Evolutionary conservation across 2,113 vertebrate species (phyloP).

Genomic region (Oenanthe oenanthe): DNA sequence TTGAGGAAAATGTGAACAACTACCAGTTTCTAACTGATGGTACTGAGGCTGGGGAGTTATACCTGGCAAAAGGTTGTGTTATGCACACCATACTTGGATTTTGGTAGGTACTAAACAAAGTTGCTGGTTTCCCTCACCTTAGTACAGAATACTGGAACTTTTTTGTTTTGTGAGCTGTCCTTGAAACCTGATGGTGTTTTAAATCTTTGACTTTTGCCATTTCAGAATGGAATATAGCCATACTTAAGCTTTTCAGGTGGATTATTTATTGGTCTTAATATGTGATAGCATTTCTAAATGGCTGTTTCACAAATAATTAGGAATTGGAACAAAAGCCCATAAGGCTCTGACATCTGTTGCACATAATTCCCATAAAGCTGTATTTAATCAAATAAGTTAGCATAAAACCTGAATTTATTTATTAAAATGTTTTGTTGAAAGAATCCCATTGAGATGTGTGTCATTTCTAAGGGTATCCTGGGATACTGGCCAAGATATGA

Average conservation of each 20-base stretch:
- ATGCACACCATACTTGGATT: background rate
- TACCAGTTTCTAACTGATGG: background rate
- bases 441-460: slow-evolving; percentile 48
- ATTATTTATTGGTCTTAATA: background rate
- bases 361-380: slow-evolving; percentile 15
- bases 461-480: slow-evolving; percentile 63
- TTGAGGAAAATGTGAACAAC: background rate
- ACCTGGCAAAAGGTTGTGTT: background rate
- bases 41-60: background rate
- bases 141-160: background rate
- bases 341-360: slow-evolving; percentile 22
- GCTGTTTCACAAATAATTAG: slow-evolving; percentile 44
- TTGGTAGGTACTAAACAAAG: background rate
- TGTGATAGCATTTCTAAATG: background rate
- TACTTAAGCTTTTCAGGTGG: background rate
- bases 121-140: background rate
- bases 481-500: slow-evolving; percentile 61
- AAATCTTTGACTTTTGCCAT: background rate
- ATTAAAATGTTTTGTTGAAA: slow-evolving; percentile 62
- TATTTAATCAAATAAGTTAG: slow-evolving; percentile 47
- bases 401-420: slow-evolving; percentile 54
- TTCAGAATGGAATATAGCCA: background rate
- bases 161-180: background rate
- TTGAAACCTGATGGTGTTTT: background rate
- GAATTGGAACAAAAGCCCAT: slow-evolving; percentile 26